These are phyloP conservation scores for Strigops habroptila DNA, from an alignment of 2,113 vertebrate species.

Conservation along the genomic window DNA sequence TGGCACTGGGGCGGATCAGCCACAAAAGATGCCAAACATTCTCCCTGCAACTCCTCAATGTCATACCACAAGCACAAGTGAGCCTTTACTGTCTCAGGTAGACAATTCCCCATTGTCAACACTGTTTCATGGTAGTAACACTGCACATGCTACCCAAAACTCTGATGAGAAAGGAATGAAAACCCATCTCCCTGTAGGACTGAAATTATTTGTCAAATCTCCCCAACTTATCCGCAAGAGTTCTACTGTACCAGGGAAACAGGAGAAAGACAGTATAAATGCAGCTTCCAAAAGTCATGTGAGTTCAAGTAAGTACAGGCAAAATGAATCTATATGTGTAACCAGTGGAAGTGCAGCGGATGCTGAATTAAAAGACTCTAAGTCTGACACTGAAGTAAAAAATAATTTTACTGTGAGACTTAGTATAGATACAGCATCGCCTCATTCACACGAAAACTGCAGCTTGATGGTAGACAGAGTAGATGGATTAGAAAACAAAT, in stretches of 20 bases:
- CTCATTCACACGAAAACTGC: constrained; percentile 41
- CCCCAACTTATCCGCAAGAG: constrained; percentile 81
- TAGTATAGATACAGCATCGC: constrained; percentile 32
- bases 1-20: constrained; percentile 59
- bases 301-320: constrained; percentile 48
- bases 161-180: constrained; percentile 76
- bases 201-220: constrained; percentile 85
- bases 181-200: constrained; percentile 82
- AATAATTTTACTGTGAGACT: constrained; percentile 43
- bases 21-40: constrained; percentile 63
- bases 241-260: constrained; percentile 82
- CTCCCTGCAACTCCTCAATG: constrained; percentile 60
- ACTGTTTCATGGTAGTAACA: constrained; percentile 41
- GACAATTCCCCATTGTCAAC: constrained; percentile 35
- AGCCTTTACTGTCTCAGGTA: constrained; percentile 69
- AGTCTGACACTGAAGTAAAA: constrained; percentile 35
- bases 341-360: neutral
- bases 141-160: constrained; percentile 42
- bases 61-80: constrained; percentile 39
- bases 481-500: constrained; percentile 74
- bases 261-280: constrained; percentile 90
- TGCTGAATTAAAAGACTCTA: constrained; percentile 37
- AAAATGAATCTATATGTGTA: constrained; percentile 11
- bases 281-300: constrained; percentile 81
- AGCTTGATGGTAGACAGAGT: constrained; percentile 44